These are phyloP conservation scores for Sardina pilchardus DNA, from an alignment of 2,113 vertebrate genomes.

Conservation along the genomic window DNA sequence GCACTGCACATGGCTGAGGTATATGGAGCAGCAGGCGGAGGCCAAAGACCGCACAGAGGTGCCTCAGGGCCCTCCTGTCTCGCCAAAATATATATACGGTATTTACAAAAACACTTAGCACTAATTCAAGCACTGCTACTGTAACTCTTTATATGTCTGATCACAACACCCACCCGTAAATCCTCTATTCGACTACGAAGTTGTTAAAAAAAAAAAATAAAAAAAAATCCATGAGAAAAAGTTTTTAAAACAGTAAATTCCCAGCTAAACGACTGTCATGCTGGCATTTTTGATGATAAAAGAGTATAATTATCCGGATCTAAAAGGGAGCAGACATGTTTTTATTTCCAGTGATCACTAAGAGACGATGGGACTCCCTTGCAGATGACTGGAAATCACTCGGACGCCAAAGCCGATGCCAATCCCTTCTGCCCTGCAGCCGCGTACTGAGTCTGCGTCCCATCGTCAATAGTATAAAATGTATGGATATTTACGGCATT, in stretches of 20 bases:
- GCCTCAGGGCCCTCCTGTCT: neutral
- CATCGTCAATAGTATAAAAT: no score
- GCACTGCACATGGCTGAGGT: neutral
- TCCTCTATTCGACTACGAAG: no score
- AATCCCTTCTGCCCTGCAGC: neutral
- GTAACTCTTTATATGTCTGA: neutral
- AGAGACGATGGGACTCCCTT: neutral
- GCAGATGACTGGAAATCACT: neutral
- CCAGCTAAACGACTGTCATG: neutral
- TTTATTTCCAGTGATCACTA: neutral
- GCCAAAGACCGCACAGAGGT: neutral
- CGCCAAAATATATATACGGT: neutral
- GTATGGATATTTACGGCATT: no score
- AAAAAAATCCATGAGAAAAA: neutral
- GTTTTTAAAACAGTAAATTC: neutral
- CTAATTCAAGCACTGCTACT: neutral
- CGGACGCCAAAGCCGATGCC: neutral
- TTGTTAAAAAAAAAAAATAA: no score
- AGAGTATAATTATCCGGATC: neutral
- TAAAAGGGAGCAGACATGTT: neutral
- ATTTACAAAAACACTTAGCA: neutral
- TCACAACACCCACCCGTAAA: no score
- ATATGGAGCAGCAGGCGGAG: no score
- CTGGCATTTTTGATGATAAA: neutral
- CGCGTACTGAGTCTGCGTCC: no score